Evolutionary conservation across 2,797 vertebrate species (phyloP).

Genomic region (Poeciliopsis paucimaculata): DNA sequence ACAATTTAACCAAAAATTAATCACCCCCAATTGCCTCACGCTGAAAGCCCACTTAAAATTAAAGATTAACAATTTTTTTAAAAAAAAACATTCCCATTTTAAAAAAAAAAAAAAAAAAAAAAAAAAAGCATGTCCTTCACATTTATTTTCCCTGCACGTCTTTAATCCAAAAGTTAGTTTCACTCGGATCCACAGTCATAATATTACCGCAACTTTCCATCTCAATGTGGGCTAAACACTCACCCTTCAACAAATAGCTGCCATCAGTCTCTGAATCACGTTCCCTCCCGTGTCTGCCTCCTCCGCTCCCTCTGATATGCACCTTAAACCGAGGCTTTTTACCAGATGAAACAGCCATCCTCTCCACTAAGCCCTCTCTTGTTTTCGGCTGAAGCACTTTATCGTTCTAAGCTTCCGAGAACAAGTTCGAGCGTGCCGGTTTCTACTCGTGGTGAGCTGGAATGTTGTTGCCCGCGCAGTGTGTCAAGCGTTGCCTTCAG

Average conservation of each 20-base stretch:
- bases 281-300: conserved; percentile 60
- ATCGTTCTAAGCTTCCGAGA: conserved; percentile 21
- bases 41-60: not conserved
- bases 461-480: not conserved
- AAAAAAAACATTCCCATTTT: not conserved
- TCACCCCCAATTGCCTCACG: not conserved
- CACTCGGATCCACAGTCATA: conserved; percentile 24
- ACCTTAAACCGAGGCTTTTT: conserved; percentile 34
- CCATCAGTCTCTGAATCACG: conserved; percentile 56
- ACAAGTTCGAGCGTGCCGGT: not conserved
- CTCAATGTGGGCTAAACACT: conserved; percentile 46
- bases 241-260: conserved; percentile 45
- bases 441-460: not conserved
- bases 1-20: conserved; percentile 5
- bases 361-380: conserved; percentile 17
- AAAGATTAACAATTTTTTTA: not conserved
- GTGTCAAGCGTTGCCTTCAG: not conserved
- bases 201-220: conserved; percentile 9
- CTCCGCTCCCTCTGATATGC: conserved; percentile 47
- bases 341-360: conserved; percentile 42
- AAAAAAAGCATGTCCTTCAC: not conserved
- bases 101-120: not conserved
- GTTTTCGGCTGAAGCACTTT: conserved; percentile 30
- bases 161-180: conserved; percentile 4
- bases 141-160: not conserved